Base-by-base conservation (phyloP, 2,113 vertebrate genomes). In the Trogon surrucura region DNA sequence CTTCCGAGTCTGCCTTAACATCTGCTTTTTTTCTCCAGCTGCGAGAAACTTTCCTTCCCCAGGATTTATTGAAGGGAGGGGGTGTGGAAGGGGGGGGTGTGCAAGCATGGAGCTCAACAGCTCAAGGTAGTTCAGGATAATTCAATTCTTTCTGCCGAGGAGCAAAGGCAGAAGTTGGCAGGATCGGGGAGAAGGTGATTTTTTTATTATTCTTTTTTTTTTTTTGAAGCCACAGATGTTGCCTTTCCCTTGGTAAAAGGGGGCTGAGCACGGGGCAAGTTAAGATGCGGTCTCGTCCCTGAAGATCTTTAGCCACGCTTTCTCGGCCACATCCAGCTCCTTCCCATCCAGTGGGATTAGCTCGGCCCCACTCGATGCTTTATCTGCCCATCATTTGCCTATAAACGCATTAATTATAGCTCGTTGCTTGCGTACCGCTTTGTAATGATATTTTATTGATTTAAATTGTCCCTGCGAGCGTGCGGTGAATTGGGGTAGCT, bases 21-120 rank as follows among this genome's bases (percentile, higher is more conserved):
- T 89, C 89, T 82, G 91, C 13, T 60, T 96, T 96, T 96, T 36
- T 9, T 36, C 36, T 92, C 74, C 96, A 97, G 94, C 72, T 96
- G 95, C 94, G 88, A 96, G 93, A 98, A 98, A 98, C 96, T 98
- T 98, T 97, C 58, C 80, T 96, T 85, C 83, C 90, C 89, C 82
- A 60, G 89, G 83, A 91, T 95, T 96, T 95, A 75, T 71, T 71
- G 88, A 70, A 82, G 32, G 32, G 14, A 54, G 62, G 85, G 90
- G 26, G 51, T 67, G 72, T 77, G 61, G 17, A 53, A 56, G 41
- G 67, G 65, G 38, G 56, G 74, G 27, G 11, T 36, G 41, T 41
- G 18, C 18, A 5, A 75, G 17, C 4, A 3, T 62, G 53, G 60
- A 89, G 81, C 88, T 96, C 93, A 95, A 97, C 92, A 97, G 93